A percentile compares a stretch with the other conserved stretches of the same genome.
Conservation (phyloP, 2,113 vertebrate genomes). For the Pteruthius melanotis region DNA sequence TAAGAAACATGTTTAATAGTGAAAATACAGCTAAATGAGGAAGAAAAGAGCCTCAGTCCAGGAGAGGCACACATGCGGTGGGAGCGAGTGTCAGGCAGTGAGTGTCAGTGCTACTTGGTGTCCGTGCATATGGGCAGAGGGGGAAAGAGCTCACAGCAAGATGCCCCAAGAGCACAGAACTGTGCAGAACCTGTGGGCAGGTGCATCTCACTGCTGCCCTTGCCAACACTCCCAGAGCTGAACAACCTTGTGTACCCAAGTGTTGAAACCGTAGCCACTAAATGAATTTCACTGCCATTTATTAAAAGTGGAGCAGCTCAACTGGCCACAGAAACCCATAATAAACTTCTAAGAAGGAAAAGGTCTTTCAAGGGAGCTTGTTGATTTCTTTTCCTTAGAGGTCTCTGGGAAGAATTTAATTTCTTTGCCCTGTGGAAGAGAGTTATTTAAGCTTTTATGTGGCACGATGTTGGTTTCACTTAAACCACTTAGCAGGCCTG, state of each 20-base stretch:
- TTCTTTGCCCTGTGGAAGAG: neutral
- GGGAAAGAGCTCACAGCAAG: fast-evolving
- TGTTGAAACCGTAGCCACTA: fast-evolving
- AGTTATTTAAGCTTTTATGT: neutral
- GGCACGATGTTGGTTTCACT: neutral
- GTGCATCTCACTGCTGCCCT: neutral
- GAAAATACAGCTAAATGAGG: neutral
- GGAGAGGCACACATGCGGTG: neutral
- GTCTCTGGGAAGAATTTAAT: neutral
- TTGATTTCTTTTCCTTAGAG: neutral
- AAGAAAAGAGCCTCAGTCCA: neutral
- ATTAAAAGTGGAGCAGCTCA: neutral
- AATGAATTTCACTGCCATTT: neutral
- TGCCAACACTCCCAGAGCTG: neutral
- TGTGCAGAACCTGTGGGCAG: neutral
- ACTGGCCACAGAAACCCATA: neutral
- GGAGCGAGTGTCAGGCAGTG: fast-evolving
- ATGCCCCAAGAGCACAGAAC: neutral
- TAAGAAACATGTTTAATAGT: neutral
- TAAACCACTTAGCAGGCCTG: neutral
- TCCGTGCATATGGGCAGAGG: fast-evolving
- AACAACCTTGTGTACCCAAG: fast-evolving
- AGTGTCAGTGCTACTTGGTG: neutral
- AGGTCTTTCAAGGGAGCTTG: neutral
- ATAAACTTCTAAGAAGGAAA: neutral